Conservation (phyloP, 1,140 invertebrate genomes). For the Sitophilus oryzae region DNA sequence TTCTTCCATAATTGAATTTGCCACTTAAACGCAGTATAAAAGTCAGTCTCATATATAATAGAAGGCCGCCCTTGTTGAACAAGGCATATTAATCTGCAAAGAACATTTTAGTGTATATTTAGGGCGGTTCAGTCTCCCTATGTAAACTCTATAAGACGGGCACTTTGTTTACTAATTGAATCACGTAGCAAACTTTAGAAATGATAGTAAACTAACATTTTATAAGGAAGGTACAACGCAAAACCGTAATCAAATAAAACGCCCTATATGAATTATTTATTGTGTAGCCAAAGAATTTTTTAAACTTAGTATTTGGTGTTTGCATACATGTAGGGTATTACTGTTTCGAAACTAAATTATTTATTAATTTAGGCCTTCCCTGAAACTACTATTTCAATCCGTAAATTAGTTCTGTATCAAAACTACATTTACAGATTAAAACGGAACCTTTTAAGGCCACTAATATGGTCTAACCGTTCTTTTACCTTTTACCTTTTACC, state of each 20-base stretch:
- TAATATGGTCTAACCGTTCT: too few species aligned
- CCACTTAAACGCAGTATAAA: conserved; percentile 26
- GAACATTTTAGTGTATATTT: conserved; percentile 26
- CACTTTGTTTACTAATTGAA: conserved; percentile 27
- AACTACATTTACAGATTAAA: too few species aligned
- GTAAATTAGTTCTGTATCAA: too few species aligned
- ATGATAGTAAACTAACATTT: conserved; percentile 25
- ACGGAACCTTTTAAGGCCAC: too few species aligned
- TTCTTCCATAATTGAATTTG: conserved; percentile 23
- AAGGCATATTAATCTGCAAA: conserved; percentile 27
- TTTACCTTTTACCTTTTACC: too few species aligned
- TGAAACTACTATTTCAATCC: too few species aligned
- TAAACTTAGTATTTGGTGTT: too few species aligned
- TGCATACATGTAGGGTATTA: too few species aligned
- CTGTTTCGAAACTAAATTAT: too few species aligned
- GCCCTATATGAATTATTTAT: too few species aligned
- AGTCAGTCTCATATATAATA: conserved; percentile 24
- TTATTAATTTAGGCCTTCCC: too few species aligned
- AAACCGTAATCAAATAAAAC: conserved; percentile 25
- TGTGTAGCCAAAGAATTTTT: too few species aligned
- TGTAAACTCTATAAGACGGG: conserved; percentile 22
- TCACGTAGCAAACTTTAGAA: conserved; percentile 21
- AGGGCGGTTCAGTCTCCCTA: conserved; percentile 21
- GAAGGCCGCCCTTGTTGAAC: conserved; percentile 24
- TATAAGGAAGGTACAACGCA: conserved; percentile 17